Percentiles rank a stretch among this genome's conserved stretches.
phyloP scores from a whole-genome alignment of 2,797 vertebrate species.

The Peromyscus nudipes region DNA sequence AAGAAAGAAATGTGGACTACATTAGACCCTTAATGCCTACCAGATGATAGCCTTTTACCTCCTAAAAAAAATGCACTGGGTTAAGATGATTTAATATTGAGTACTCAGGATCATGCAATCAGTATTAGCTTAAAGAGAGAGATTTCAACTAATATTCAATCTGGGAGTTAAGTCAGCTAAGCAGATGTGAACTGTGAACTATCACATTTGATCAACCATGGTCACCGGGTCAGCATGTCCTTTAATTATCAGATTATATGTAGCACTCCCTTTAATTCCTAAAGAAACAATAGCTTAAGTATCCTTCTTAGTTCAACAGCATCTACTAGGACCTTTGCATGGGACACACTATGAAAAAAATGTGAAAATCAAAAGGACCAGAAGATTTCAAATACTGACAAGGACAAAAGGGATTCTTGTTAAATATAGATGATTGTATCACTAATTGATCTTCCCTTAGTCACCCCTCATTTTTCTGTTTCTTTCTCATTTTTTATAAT shows the following conservation, averaged over 20 bases:
- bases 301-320: conserved; percentile 39
- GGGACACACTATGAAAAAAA: conserved; percentile 18
- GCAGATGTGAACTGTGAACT: conserved; percentile 50
- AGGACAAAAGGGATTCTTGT: neutral
- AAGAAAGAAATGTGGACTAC: conserved; percentile 22
- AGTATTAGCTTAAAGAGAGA: conserved; percentile 48
- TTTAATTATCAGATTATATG: conserved; percentile 55
- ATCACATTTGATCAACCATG: conserved; percentile 16
- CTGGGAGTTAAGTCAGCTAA: conserved; percentile 53
- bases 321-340: conserved; percentile 32
- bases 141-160: conserved; percentile 56
- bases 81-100: conserved; percentile 59
- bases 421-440: conserved; percentile 42
- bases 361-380: conserved; percentile 47
- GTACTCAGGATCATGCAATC: conserved; percentile 18
- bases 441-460: conserved; percentile 39
- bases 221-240: neutral
- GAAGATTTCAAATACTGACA: conserved; percentile 8
- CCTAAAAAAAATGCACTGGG: conserved; percentile 46
- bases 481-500: neutral
- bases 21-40: conserved; percentile 45
- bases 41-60: conserved; percentile 45
- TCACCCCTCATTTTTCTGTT: neutral
- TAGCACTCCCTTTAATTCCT: neutral
- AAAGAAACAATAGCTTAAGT: conserved; percentile 39